Conservation (phyloP, 2,113 vertebrate species). For the Nyctereutes procyonoides region DNA sequence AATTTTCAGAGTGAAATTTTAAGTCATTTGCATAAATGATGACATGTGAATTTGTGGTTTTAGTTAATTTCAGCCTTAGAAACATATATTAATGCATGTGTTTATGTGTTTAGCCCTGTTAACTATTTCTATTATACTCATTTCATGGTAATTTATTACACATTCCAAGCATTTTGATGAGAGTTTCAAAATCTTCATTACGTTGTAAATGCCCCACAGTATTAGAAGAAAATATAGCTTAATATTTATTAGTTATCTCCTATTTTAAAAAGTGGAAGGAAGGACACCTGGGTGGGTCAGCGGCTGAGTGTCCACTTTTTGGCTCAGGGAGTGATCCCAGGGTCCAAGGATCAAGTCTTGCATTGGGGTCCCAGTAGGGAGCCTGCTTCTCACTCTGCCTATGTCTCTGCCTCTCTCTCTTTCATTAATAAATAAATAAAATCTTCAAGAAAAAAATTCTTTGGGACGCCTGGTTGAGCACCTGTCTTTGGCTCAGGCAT, state of each 20-base stretch:
- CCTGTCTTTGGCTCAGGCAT: too few relatives aligned
- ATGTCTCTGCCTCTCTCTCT: too few relatives aligned
- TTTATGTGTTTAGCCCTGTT: not conserved
- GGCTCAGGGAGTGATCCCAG: too few relatives aligned
- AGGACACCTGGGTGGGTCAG: too few relatives aligned
- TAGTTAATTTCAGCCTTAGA: conserved; percentile 47
- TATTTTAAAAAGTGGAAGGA: conserved; percentile 6
- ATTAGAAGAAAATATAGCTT: conserved; percentile 46
- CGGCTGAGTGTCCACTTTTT: too few relatives aligned
- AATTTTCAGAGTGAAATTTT: conserved; percentile 58
- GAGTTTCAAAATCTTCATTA: not conserved
- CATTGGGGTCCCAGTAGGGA: too few relatives aligned
- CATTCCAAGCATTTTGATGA: not conserved
- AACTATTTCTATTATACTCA: not conserved
- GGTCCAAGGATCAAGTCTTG: too few relatives aligned
- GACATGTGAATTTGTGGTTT: conserved; percentile 3
- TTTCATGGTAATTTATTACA: not conserved
- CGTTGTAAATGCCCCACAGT: not conserved
- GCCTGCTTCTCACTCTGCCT: too few relatives aligned
- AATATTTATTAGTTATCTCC: conserved; percentile 5
- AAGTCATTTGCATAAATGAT: conserved; percentile 12
- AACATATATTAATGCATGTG: not conserved
- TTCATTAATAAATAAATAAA: too few relatives aligned
- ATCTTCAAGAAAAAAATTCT: too few relatives aligned
- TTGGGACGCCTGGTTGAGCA: too few relatives aligned